Evolutionary conservation across 2,888 invertebrate genomes (phyloP).

Genomic region (Thymelicus sylvestris): DNA sequence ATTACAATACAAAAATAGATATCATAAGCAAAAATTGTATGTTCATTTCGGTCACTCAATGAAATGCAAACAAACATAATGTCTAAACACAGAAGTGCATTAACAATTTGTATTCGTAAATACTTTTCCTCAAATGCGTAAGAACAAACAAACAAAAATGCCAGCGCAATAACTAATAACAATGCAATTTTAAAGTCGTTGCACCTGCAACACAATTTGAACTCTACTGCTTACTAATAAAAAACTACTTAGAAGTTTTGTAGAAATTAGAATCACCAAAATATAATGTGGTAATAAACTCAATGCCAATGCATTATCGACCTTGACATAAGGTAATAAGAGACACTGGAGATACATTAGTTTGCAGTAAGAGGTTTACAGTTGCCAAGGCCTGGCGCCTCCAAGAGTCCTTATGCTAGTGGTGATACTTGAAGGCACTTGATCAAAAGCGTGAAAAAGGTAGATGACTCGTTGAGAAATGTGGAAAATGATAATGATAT

Average conservation of each 20-base stretch:
- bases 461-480: conserved; percentile 37
- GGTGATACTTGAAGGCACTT: conserved; percentile 55
- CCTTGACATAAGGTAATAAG: conserved; percentile 28
- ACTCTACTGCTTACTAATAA: conserved; percentile 34
- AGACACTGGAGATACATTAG: not conserved
- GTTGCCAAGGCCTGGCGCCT: conserved; percentile 62
- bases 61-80: conserved; percentile 18
- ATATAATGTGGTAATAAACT: not conserved
- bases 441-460: conserved; percentile 45
- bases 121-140: conserved; percentile 28
- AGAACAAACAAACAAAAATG: conserved; percentile 33
- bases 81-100: conserved; percentile 29
- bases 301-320: conserved; percentile 8
- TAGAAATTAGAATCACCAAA: conserved; percentile 21
- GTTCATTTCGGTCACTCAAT: conserved; percentile 2
- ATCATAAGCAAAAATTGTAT: not conserved
- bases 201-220: conserved; percentile 15
- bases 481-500: conserved; percentile 38
- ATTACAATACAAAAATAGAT: too few species aligned
- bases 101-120: conserved; percentile 31
- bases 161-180: conserved; percentile 28
- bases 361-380: conserved; percentile 45
- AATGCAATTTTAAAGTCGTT: conserved; percentile 25
- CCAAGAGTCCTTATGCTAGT: conserved; percentile 66
- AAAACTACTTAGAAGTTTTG: conserved; percentile 24